Evolutionary conservation across 2,113 vertebrate genomes (phyloP), one percentile per base, ranked within the genome.

Genomic region (Leptosomus discolor): DNA sequence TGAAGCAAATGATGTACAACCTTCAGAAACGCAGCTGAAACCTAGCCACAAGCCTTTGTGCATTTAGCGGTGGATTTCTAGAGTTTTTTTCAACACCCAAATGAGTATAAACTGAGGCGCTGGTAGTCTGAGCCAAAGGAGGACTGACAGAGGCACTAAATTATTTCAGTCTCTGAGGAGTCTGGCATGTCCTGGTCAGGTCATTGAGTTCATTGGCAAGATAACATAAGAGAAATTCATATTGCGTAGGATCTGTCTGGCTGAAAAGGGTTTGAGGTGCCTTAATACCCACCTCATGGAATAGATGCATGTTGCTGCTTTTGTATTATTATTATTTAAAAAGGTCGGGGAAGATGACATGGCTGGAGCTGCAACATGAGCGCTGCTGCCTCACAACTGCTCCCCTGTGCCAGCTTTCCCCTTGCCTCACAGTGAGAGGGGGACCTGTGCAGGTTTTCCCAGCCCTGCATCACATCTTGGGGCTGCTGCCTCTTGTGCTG

Each of bases 401-500:
- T 51, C 21, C 1, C 32, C 41, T 36, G 30, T 6, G 36, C 36
- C 3, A 1, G 24, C 64, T n/a, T n/a, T n/a, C n/a, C n/a, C n/a
- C n/a, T n/a, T n/a, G n/a, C n/a, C n/a, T n/a, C n/a, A n/a, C n/a
- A 27, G 12, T 5, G 45, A 51, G 45, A 27, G 21, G 21, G 36
- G 46, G 15, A 68, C 15, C 32, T 15, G 10, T 4, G 12, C 5
- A n/a, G 46, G 15, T 8, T n/a, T 41, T 74, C n/a, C 30, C 68
- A 68, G 53, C 68, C 12, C 0, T 9, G 5, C 58, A 4, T 36
- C 34, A 2, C 29, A 11, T 27, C 74, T 1, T 2, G 26, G 46
- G 39, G 22, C 36, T 75, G 39, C 73, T 34, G 29, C 45, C 60
- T 32, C 17, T 27, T 67, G 43, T 19, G 18, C 34, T 8, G 1